phyloP scores from a whole-genome alignment of 2,888 invertebrate genomes.

The Drosophila pegasa region DNA sequence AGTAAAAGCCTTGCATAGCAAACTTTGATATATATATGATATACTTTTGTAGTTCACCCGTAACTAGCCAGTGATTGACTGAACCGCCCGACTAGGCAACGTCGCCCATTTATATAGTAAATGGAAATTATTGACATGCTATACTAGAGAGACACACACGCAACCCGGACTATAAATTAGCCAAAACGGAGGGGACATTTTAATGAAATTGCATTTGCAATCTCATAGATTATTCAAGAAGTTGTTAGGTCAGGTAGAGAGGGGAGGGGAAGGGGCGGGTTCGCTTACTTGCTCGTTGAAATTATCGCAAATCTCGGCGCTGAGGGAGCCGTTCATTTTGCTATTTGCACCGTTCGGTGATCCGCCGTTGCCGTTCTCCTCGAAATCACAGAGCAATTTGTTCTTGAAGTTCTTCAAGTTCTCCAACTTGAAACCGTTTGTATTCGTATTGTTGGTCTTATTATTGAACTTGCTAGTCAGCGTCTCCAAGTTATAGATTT shows the following conservation, averaged over 20 bases:
- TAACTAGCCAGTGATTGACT: slow-evolving; percentile 47
- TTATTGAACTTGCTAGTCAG: slow-evolving; percentile 83
- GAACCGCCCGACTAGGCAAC: slow-evolving; percentile 43
- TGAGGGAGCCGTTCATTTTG: slow-evolving; percentile 84
- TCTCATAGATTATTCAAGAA: slow-evolving; percentile 24
- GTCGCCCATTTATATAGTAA: slow-evolving; percentile 57
- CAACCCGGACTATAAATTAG: slow-evolving; percentile 3
- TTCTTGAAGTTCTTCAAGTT: slow-evolving; percentile 85
- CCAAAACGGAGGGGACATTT: slow-evolving; percentile 12
- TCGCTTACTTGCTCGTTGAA: slow-evolving; percentile 85
- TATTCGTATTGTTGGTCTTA: slow-evolving; percentile 83
- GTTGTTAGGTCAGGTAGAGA: neutral
- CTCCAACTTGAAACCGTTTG: slow-evolving; percentile 84
- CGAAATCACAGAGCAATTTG: slow-evolving; percentile 84
- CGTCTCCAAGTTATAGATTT: slow-evolving; percentile 82
- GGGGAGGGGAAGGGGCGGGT: neutral
- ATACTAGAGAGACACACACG: slow-evolving; percentile 25
- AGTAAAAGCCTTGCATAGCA: neutral
- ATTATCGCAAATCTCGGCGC: slow-evolving; percentile 85
- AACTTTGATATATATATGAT: too few species aligned
- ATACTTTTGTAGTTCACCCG: slow-evolving; percentile 10
- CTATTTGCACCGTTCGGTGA: slow-evolving; percentile 50
- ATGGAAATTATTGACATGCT: slow-evolving; percentile 65
- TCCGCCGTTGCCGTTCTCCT: slow-evolving; percentile 61
- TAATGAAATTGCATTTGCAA: slow-evolving; percentile 31